phyloP scores from a whole-genome alignment of 2,888 invertebrate species.

The Emmelina monodactyla region DNA sequence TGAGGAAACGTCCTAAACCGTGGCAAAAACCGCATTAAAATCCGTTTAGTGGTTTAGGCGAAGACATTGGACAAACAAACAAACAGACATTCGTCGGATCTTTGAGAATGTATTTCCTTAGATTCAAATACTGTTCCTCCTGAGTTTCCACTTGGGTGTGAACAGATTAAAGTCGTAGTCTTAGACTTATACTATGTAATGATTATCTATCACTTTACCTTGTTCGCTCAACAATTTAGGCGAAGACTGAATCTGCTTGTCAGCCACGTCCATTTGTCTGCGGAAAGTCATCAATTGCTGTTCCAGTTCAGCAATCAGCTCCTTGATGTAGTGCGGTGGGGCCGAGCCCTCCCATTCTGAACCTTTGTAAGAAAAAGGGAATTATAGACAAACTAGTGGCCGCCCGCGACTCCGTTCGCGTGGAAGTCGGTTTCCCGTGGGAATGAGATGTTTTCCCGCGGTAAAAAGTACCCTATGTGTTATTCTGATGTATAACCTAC shows the following conservation, averaged over 20 bases:
- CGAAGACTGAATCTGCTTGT: slow-evolving; percentile 53
- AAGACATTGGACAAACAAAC: too few species aligned
- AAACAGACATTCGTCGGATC: slow-evolving; percentile 78
- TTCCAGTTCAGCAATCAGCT: slow-evolving; percentile 44
- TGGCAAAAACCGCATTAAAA: too few species aligned
- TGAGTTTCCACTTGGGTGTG: slow-evolving; percentile 79
- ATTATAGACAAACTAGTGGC: too few species aligned
- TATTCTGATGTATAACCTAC: too few species aligned
- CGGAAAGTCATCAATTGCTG: slow-evolving; percentile 47
- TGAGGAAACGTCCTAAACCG: too few species aligned
- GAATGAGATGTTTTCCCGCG: too few species aligned
- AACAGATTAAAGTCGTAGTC: slow-evolving; percentile 78
- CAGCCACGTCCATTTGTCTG: slow-evolving; percentile 53
- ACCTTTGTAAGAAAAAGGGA: slow-evolving; percentile 25
- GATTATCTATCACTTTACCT: slow-evolving; percentile 24
- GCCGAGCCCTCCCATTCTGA: slow-evolving; percentile 43
- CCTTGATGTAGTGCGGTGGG: slow-evolving; percentile 46
- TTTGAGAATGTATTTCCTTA: slow-evolving; percentile 78
- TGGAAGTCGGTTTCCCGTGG: too few species aligned
- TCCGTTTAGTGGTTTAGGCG: too few species aligned
- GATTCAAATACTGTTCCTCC: slow-evolving; percentile 84
- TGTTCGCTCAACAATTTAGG: slow-evolving; percentile 56
- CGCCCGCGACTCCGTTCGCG: too few species aligned
- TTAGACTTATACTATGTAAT: slow-evolving; percentile 5
- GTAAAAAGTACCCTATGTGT: too few species aligned